Conservation (phyloP, 2,113 vertebrate genomes). For the Athene cunicularia region DNA sequence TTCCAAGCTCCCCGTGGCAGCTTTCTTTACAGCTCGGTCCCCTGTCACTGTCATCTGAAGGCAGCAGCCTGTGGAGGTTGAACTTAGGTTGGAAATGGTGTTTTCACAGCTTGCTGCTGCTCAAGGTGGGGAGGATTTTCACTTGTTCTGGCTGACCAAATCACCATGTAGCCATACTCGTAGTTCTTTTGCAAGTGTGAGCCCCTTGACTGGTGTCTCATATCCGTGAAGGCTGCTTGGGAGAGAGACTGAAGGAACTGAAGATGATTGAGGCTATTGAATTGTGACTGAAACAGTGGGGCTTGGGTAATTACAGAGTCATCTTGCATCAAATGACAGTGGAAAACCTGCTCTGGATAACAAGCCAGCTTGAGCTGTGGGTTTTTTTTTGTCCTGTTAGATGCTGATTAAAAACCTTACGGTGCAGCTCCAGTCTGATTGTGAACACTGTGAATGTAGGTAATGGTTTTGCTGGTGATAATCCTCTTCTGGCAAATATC, state of each 20-base stretch:
- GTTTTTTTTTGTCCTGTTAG: not conserved
- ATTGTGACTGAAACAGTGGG: not conserved
- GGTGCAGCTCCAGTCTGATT: not conserved
- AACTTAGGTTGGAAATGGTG: not conserved
- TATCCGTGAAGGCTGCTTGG: not conserved
- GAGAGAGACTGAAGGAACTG: not conserved
- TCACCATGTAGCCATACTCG: fast-evolving
- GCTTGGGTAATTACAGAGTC: not conserved
- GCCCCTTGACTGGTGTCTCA: not conserved
- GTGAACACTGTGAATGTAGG: not conserved
- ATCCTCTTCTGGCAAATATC: not conserved
- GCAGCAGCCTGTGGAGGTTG: not conserved
- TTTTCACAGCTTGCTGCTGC: not conserved
- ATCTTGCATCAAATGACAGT: not conserved
- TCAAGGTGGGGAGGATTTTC: not conserved
- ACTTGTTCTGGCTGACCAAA: not conserved
- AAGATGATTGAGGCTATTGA: not conserved
- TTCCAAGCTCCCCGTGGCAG: not conserved
- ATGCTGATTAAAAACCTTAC: fast-evolving
- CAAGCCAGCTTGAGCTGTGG: not conserved
- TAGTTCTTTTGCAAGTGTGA: not conserved
- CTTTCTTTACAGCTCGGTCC: not conserved
- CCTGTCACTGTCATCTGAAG: fast-evolving
- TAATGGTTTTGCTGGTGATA: not conserved
- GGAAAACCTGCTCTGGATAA: not conserved